These are phyloP conservation scores for Idaea straminata DNA, from an alignment of 2,888 invertebrate species.

Conservation along the genomic window DNA sequence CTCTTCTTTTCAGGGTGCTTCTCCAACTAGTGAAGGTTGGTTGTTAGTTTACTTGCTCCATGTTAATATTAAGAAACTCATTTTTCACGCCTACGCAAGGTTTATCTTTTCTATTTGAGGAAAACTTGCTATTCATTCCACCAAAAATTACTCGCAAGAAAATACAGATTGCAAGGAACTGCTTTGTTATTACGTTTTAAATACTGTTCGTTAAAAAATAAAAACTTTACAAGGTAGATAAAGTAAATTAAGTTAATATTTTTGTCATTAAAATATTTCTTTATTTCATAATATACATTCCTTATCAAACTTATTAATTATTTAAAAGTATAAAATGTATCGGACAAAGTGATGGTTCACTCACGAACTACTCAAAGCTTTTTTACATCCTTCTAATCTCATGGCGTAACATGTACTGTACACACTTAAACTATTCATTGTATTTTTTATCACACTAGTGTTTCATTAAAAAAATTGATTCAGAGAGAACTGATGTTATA, in stretches of 20 bases:
- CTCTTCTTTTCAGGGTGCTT: too few relatives aligned
- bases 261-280: constrained; percentile 3
- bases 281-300: background rate
- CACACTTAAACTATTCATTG: background rate
- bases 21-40: too few relatives aligned
- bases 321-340: background rate
- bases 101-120: background rate
- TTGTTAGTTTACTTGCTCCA: too few relatives aligned
- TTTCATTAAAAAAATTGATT: background rate
- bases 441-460: background rate
- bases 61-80: background rate
- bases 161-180: constrained; percentile 21
- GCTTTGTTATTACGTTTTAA: constrained; percentile 20
- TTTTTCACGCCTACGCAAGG: background rate
- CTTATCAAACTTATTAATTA: background rate
- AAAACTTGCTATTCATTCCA: background rate
- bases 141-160: constrained; percentile 15
- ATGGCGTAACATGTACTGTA: constrained; percentile 1
- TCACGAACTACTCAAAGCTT: background rate
- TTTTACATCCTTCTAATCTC: constrained; percentile 1
- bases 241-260: constrained; percentile 6
- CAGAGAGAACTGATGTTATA: constrained; percentile 1
- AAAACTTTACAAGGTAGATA: background rate
- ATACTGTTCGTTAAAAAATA: too few relatives aligned
- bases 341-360: background rate